Evolutionary conservation across 1,140 invertebrate genomes (phyloP), one percentile per base, ranked within the genome.

Genomic region (Drosophila kohkoa): DNA sequence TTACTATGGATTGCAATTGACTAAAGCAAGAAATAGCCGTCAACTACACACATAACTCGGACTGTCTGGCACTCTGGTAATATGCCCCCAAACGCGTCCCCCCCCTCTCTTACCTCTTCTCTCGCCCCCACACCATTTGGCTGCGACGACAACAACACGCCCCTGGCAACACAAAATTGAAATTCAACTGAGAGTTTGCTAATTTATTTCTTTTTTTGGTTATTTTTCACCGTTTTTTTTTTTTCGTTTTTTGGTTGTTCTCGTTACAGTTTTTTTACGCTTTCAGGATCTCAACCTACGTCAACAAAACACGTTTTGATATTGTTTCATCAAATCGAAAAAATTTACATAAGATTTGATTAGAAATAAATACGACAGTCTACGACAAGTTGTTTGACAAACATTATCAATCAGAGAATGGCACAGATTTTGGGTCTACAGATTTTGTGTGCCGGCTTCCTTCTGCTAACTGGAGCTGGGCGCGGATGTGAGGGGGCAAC

Each of bases 211-310:
- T 25, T 25, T 25, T 71, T 65, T 65, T 57, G n/a, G 45, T 64
- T 71, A 41, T 57, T 57, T 41, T 41, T 57, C 35, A 15, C 8
- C 13, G 4, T 20, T 41, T 32, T 28, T 10, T 57, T 30, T 32
- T 49, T 32, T 58, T 58, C 10, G 2, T 49, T 28, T 49, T 46
- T 25, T n/a, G 28, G 11, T 16, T 30, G n/a, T 52, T 52, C 38
- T 58, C 8, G 5, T 66, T 68, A 15, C 65, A 68, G 65, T 49
- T 46, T 49, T 49, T 46, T 54, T 11, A 28, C 30, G 51, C 68
- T 65, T 71, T 65, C 68, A 65, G 60, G 68, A 71, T 71, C 68
- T 71, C 68, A 69, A 69, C 67, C 67, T 69, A 69, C 67, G 54
- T 63, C 49, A 70, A 65, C 51, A 55, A 65, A 41, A 55, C 51